Evolutionary conservation across 2,797 vertebrate genomes (phyloP).

Genomic region (Scleropages formosus): DNA sequence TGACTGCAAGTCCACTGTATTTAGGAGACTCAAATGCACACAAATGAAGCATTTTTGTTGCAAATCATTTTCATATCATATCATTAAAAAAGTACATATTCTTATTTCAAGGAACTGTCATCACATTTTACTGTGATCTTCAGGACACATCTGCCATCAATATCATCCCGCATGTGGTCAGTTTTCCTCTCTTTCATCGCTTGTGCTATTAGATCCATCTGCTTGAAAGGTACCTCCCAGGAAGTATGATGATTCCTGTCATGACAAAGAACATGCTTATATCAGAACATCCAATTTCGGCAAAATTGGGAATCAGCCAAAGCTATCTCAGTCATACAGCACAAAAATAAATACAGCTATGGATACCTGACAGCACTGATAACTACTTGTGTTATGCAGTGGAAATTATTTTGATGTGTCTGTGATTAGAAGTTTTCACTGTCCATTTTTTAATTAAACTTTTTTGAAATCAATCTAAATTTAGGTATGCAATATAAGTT

Average conservation of each 20-base stretch:
- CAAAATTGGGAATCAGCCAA: constrained; percentile 47
- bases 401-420: too few species aligned
- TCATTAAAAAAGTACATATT: constrained; percentile 73
- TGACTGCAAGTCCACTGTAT: constrained; percentile 53
- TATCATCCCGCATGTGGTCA: constrained; percentile 70
- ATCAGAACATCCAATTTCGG: constrained; percentile 37
- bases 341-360: constrained; percentile 13
- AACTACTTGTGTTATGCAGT: too few species aligned
- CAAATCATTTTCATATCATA: constrained; percentile 85
- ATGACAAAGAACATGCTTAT: constrained; percentile 18
- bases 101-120: constrained; percentile 88
- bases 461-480: too few species aligned
- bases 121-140: constrained; percentile 75
- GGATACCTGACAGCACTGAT: too few species aligned
- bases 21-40: constrained; percentile 76
- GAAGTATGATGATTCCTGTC: constrained; percentile 40
- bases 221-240: constrained; percentile 37
- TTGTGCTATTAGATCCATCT: constrained; percentile 54
- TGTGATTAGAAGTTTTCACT: too few species aligned
- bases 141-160: constrained; percentile 75
- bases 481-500: too few species aligned
- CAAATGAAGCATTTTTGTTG: constrained; percentile 83
- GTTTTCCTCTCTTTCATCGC: constrained; percentile 66
- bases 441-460: too few species aligned
- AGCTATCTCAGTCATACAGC: constrained; percentile 29